Conservation (phyloP, 2,797 vertebrate genomes). For the Enteromius trimaculatus region DNA sequence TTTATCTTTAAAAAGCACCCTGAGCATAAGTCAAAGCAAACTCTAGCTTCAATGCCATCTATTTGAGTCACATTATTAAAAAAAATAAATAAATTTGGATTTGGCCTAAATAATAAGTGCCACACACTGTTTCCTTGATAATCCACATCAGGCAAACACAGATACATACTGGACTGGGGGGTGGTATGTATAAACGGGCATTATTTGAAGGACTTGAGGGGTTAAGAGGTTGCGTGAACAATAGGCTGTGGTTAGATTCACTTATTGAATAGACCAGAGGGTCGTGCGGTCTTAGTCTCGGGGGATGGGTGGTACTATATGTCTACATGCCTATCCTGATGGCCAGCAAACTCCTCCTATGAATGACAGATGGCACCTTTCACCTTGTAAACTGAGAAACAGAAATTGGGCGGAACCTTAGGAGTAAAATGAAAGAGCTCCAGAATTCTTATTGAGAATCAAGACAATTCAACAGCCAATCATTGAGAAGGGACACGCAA, state of each 20-base stretch:
- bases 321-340: slow-evolving; percentile 31
- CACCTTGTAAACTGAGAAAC: slow-evolving; percentile 30
- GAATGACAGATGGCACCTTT: slow-evolving; percentile 47
- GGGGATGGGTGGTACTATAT: slow-evolving; percentile 36
- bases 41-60: background rate
- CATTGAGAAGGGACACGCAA: slow-evolving; percentile 8
- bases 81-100: background rate
- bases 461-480: slow-evolving; percentile 23
- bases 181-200: background rate
- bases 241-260: slow-evolving; percentile 42
- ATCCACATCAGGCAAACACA: slow-evolving; percentile 33
- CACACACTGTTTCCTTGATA: slow-evolving; percentile 3
- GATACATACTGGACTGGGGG: background rate
- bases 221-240: slow-evolving; percentile 45
- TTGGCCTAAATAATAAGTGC: background rate
- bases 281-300: slow-evolving; percentile 19
- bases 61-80: background rate
- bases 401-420: slow-evolving; percentile 33
- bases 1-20: background rate
- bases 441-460: slow-evolving; percentile 19
- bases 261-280: slow-evolving; percentile 44
- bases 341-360: slow-evolving; percentile 39
- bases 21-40: background rate
- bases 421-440: slow-evolving; percentile 13
- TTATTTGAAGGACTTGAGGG: slow-evolving; percentile 17